Evolutionary conservation across 1,140 invertebrate species (phyloP).

Genomic region (Mesaphorura yosii): DNA sequence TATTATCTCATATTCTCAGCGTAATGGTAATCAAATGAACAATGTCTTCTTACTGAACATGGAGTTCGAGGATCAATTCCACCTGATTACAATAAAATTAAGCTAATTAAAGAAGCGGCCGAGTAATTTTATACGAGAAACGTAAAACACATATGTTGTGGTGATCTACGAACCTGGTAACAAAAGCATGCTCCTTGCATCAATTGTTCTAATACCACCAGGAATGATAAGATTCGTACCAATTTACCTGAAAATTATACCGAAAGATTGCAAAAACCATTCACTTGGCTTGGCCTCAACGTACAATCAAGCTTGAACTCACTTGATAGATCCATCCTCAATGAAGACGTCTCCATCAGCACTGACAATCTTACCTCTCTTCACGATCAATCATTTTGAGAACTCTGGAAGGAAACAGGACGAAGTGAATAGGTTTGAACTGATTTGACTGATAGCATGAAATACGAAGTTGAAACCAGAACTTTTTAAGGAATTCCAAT

Average conservation of each 20-base stretch:
- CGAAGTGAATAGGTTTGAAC: too few species aligned
- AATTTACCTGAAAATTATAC: slow-evolving; percentile 48
- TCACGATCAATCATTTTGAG: slow-evolving; percentile 86
- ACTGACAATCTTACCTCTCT: slow-evolving; percentile 90
- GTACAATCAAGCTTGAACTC: too few species aligned
- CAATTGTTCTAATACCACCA: slow-evolving; percentile 61
- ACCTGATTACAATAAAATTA: slow-evolving; percentile 39
- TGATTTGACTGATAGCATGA: too few species aligned
- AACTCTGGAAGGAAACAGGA: too few species aligned
- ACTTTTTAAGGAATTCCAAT: too few species aligned
- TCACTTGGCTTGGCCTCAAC: too few species aligned
- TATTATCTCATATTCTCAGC: neutral
- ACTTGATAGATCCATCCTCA: slow-evolving; percentile 91
- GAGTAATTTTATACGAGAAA: too few species aligned
- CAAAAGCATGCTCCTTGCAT: slow-evolving; percentile 66
- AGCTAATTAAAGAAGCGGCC: too few species aligned
- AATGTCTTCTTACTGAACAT: slow-evolving; percentile 72
- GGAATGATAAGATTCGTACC: slow-evolving; percentile 70
- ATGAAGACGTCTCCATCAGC: slow-evolving; percentile 80
- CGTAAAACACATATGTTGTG: too few species aligned
- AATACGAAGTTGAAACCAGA: too few species aligned
- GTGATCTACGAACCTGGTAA: slow-evolving; percentile 61
- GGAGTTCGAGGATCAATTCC: slow-evolving; percentile 85
- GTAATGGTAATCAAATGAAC: slow-evolving; percentile 7
- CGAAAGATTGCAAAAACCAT: too few species aligned